Base-by-base conservation (phyloP, 1,140 invertebrate species). In the Dermatophagoides farinae region DNA sequence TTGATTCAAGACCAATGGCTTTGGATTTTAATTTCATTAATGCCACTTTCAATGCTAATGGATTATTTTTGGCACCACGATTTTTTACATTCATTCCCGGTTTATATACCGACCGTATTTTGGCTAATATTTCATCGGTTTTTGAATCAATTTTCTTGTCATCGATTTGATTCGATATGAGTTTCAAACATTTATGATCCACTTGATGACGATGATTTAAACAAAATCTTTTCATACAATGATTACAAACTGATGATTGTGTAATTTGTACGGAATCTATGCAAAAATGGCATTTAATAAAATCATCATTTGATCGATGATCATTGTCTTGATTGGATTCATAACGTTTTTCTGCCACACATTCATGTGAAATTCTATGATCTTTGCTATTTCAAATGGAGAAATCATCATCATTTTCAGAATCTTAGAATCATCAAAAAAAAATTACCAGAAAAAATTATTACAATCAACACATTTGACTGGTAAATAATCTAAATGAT, bases 1-100 rank as follows among this genome's bases (percentile, higher is more conserved):
- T 53, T 6, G 62, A 63, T 57, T 20, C 14, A 10, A 18, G 10
- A 25, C 62, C 62, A 23, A 40, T 23, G 9, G 58, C 55, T 11
- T 37, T 44, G 23, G 49, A 49, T 46, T 61, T 61, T 11, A 63
- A 23, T 57, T 63, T 63, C 62, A 63, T 63, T 39, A 44, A 22
- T 2, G 58, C 62, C 4, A 63, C 62, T 55, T 46, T 51, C 49
- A 23, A 38, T 0, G 62, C 62, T 12, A 63, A 47, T 39, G 39
- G 39, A 38, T 63, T 52, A 61, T 63, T 63, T 41, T 60, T 55
- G 16, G 61, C 62, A 1, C 49, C 58, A 22, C 62, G 60, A 31
- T 63, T 63, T 37, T 22, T 40, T 4, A 47, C n/a, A 4, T 14
- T 55, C 14, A 38, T 23, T 1, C 53, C 53, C 2, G 53, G 11